Conservation (phyloP, 2,888 invertebrate genomes). For the Chalcosyrphus nemorum region DNA sequence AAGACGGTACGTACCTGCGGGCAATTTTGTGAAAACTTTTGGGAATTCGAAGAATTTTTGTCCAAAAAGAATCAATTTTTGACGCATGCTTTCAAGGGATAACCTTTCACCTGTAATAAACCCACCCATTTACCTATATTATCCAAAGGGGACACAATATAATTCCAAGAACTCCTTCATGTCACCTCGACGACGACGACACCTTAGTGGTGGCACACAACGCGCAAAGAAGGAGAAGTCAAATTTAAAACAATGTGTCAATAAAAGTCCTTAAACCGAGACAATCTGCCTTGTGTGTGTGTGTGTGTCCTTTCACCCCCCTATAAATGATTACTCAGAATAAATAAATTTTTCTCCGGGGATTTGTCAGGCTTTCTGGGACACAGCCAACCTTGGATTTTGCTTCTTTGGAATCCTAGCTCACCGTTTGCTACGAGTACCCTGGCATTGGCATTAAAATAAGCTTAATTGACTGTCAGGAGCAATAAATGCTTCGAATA, state of each 20-base stretch:
- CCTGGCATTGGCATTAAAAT: conserved; percentile 62
- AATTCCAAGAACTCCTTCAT: conserved; percentile 19
- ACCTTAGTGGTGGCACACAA: too few relatives aligned
- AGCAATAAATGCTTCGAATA: conserved; percentile 65
- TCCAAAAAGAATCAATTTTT: conserved; percentile 32
- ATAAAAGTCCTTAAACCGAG: conserved; percentile 57
- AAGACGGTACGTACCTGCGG: not conserved
- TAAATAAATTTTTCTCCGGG: conserved; percentile 52
- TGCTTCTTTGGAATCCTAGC: conserved; percentile 31
- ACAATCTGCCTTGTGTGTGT: conserved; percentile 26
- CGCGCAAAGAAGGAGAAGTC: conserved; percentile 12
- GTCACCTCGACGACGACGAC: not conserved
- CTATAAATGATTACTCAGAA: conserved; percentile 33
- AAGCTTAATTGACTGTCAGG: conserved; percentile 70
- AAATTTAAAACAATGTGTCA: conserved; percentile 69
- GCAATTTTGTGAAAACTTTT: conserved; percentile 2
- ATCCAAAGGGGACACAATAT: conserved; percentile 5
- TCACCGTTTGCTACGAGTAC: conserved; percentile 50
- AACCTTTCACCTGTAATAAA: conserved; percentile 34
- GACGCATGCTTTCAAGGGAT: conserved; percentile 11
- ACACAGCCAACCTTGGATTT: conserved; percentile 46
- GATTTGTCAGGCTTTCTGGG: conserved; percentile 61
- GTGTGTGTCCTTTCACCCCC: not conserved
- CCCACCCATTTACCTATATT: conserved; percentile 4
- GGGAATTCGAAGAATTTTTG: conserved; percentile 28